Conservation (phyloP, 2,888 invertebrate genomes). For the Caenorhabditis sp. region DNA sequence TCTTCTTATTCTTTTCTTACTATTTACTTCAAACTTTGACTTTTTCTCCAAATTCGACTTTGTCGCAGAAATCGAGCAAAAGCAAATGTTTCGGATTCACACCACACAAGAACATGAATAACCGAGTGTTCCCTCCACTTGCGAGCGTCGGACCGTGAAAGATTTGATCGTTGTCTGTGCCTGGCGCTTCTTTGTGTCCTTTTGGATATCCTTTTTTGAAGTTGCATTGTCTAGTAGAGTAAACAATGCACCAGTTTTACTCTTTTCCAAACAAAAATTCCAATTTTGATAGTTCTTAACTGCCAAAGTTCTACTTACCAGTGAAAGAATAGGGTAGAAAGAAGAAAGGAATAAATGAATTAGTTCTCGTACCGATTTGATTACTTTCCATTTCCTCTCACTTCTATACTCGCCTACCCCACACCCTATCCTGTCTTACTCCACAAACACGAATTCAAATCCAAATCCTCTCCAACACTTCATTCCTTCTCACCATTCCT, state of each 20-base stretch:
- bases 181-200: constrained; percentile 40
- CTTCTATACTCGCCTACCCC: neutral
- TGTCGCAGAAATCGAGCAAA: constrained; percentile 10
- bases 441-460: constrained; percentile 44
- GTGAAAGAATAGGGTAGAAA: constrained; percentile 19
- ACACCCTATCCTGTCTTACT: neutral
- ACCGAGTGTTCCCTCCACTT: constrained; percentile 57
- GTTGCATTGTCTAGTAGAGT: constrained; percentile 7
- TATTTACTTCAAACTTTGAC: neutral
- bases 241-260: constrained; percentile 4
- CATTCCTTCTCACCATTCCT: constrained; percentile 43
- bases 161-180: constrained; percentile 57
- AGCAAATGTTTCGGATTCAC: constrained; percentile 54
- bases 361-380: constrained; percentile 62
- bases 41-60: neutral
- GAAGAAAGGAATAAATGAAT: constrained; percentile 41
- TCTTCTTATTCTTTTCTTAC: constrained; percentile 6
- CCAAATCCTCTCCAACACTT: constrained; percentile 47
- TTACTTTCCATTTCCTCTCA: constrained; percentile 51
- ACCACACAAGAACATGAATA: constrained; percentile 44
- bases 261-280: too few relatives aligned
- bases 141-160: constrained; percentile 47
- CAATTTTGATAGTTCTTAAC: too few relatives aligned
- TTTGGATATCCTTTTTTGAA: constrained; percentile 39
- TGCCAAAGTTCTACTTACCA: too few relatives aligned